These are phyloP conservation scores for Ochropleura plecta DNA, from an alignment of 2,888 invertebrate species.

Conservation along the genomic window DNA sequence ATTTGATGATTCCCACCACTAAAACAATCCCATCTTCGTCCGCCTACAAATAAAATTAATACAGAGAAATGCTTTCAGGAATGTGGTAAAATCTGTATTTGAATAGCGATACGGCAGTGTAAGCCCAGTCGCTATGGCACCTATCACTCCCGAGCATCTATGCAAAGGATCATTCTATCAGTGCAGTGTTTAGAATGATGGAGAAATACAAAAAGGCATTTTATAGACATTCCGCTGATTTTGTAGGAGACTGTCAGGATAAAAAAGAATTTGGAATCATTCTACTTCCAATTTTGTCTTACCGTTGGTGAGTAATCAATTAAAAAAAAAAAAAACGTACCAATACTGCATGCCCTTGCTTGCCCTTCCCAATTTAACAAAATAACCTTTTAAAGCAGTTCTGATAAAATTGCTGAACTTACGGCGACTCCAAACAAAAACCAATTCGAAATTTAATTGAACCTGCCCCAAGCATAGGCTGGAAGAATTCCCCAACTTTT, in stretches of 20 bases:
- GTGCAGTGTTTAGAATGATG: not conserved
- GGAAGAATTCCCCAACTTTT: constrained; percentile 39
- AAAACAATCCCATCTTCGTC: too few relatives aligned
- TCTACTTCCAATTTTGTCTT: not conserved
- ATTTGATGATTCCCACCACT: too few relatives aligned
- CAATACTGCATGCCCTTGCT: not conserved
- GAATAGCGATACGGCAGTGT: too few relatives aligned
- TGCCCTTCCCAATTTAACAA: constrained; percentile 13
- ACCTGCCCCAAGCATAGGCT: not conserved
- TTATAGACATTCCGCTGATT: too few relatives aligned
- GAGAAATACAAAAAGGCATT: not conserved
- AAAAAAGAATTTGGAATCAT: too few relatives aligned
- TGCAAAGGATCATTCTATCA: not conserved
- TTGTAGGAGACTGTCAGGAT: too few relatives aligned
- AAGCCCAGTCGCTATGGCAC: not conserved
- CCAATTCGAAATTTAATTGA: constrained; percentile 50
- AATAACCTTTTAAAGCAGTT: not conserved
- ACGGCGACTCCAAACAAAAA: constrained; percentile 22
- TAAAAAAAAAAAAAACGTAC: not conserved
- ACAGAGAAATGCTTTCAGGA: too few relatives aligned
- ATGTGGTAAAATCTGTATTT: not conserved
- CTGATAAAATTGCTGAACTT: constrained; percentile 22
- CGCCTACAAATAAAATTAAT: too few relatives aligned
- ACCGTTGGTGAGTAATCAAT: not conserved
- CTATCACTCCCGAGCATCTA: not conserved